Base-by-base conservation (phyloP, 2,797 vertebrate species). In the Eulemur mongoz region DNA sequence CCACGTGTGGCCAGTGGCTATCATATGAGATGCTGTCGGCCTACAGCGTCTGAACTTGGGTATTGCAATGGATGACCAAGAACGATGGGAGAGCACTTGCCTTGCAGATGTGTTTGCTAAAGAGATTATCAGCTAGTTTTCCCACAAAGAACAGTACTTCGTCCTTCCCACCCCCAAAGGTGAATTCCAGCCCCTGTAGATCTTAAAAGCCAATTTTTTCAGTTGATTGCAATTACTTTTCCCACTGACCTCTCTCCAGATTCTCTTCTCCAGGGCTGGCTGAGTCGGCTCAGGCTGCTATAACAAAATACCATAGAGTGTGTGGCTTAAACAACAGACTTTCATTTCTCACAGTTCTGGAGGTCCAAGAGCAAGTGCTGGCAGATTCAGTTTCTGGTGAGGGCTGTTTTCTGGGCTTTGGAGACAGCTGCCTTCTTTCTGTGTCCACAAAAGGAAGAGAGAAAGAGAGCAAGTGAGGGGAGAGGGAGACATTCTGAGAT, bases 11-110 rank as follows among this genome's bases (percentile, higher is more conserved):
- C 63, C 54, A n/a, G 40, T 11, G 30, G 20, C 43, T 57, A 3
- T 40, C 12, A 0, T 12, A 32, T n/a, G 32, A 65, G 57, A 72
- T 14, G 52, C 25, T 5, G 0, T 22, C 27, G 27, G 0, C 11
- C 40, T 50, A 27, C 43, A 25, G 17, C 20, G 52, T 35, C 45
- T 52, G 30, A 14, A n/a, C 11, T 50, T 72, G 52, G 54, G 9
- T 14, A 52, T 65, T 32, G 3, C 13, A 52, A 1, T 54, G 6
- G 76, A 63, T 54, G 17, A 11, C 35, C 32, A 75, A 73, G 40
- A 43, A 69, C 13, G n/a, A 4, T 35, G 48, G 52, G 52, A 38
- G 89, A 76, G 38, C 45, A 35, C 27, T 83, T 69, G 40, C 54
- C 80, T 65, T 57, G 18, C 40, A 61, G 20, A 17, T 65, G 10